Evolutionary conservation across 2,113 vertebrate species (phyloP).

Genomic region (Colossoma macropomum): DNA sequence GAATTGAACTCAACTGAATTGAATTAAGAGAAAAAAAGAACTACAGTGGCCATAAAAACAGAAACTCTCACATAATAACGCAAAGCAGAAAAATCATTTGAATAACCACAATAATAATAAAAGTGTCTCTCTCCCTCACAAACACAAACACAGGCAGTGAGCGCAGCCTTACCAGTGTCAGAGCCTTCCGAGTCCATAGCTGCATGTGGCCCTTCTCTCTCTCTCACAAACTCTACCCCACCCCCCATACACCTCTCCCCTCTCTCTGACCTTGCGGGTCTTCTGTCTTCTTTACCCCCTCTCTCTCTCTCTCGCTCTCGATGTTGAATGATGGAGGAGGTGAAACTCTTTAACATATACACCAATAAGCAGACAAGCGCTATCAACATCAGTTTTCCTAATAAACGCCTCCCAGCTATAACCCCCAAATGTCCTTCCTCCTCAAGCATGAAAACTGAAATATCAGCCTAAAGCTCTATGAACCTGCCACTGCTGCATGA

Average conservation of each 20-base stretch:
- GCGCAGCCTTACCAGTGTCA: slow-evolving; percentile 28
- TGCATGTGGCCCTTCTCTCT: slow-evolving; percentile 8
- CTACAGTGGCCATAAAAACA: background rate
- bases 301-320: slow-evolving; percentile 48
- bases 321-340: slow-evolving; percentile 56
- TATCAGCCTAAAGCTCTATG: background rate
- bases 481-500: slow-evolving; percentile 11
- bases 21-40: background rate
- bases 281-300: background rate
- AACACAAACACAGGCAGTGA: background rate
- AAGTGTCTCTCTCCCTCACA: background rate
- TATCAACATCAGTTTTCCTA: background rate
- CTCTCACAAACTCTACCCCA: background rate
- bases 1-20: background rate
- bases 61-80: background rate
- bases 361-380: background rate
- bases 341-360: slow-evolving; percentile 34
- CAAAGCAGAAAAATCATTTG: background rate
- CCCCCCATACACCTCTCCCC: slow-evolving; percentile 10
- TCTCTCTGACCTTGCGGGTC: slow-evolving; percentile 35
- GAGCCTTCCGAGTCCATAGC: slow-evolving; percentile 31
- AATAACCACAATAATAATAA: slow-evolving; percentile 1
- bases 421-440: too few relatives aligned
- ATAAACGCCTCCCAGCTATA: too few relatives aligned
- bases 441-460: background rate